Evolutionary conservation across 1,140 invertebrate genomes (phyloP).

Genomic region (Manduca sexta): DNA sequence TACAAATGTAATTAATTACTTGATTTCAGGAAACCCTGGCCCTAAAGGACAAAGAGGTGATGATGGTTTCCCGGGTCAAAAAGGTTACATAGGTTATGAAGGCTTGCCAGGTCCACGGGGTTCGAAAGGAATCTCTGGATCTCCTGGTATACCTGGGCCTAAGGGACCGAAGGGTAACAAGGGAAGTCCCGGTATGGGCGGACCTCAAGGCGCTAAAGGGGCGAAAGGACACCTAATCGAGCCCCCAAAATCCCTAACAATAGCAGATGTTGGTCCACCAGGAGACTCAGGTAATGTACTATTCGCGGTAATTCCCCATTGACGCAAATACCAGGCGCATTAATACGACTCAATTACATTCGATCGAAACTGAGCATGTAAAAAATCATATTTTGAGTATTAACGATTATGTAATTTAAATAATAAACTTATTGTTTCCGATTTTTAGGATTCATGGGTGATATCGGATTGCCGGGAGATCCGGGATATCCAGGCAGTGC

Average conservation of each 20-base stretch:
- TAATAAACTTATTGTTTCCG: too few relatives aligned
- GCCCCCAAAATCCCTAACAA: conserved; percentile 30
- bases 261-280: conserved; percentile 44
- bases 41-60: conserved; percentile 74
- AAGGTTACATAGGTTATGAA: conserved; percentile 61
- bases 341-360: too few relatives aligned
- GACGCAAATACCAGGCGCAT: too few relatives aligned
- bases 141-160: conserved; percentile 79
- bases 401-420: too few relatives aligned
- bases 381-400: too few relatives aligned
- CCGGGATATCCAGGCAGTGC: conserved; percentile 74
- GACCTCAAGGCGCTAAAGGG: conserved; percentile 71
- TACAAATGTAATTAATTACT: not conserved
- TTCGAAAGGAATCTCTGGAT: conserved; percentile 70
- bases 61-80: conserved; percentile 38
- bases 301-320: too few relatives aligned
- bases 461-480: conserved; percentile 79
- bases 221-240: conserved; percentile 47
- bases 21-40: conserved; percentile 42
- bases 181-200: conserved; percentile 70
- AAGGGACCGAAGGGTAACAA: conserved; percentile 70
- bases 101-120: conserved; percentile 73
- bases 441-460: conserved; percentile 72
- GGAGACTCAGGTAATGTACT: conserved; percentile 74
- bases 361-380: too few relatives aligned